phyloP scores from a whole-genome alignment of 1,140 invertebrate genomes.

The Forficula auricularia region DNA sequence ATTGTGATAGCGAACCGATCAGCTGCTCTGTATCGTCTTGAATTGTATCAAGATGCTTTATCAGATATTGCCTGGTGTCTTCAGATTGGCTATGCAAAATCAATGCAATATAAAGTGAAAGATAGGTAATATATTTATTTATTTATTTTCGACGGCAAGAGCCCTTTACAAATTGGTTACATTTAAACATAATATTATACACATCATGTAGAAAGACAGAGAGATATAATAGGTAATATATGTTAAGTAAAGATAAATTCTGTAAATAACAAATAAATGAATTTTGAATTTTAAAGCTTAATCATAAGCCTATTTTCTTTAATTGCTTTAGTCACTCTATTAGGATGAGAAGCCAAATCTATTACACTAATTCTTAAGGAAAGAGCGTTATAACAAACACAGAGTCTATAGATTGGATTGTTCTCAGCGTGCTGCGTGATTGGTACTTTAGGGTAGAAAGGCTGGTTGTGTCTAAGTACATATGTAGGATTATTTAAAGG shows the following conservation, averaged over 20 bases:
- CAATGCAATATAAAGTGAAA: conserved; percentile 55
- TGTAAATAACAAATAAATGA: background rate
- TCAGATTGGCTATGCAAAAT: conserved; percentile 48
- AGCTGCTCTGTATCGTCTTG: conserved; percentile 64
- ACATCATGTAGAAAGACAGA: background rate
- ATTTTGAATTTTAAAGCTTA: too few relatives aligned
- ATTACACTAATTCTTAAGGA: too few relatives aligned
- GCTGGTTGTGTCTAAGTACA: too few relatives aligned
- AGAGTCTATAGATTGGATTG: too few relatives aligned
- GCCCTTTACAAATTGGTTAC: background rate
- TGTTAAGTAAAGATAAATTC: background rate
- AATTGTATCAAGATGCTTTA: conserved; percentile 44
- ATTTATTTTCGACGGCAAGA: background rate
- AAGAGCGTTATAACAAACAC: too few relatives aligned
- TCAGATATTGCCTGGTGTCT: conserved; percentile 54
- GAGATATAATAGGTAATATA: background rate
- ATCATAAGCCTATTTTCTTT: too few relatives aligned
- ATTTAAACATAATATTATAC: background rate
- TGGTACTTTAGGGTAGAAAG: too few relatives aligned
- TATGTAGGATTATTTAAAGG: too few relatives aligned
- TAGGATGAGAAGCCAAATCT: too few relatives aligned
- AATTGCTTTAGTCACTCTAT: too few relatives aligned
- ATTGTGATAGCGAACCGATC: conserved; percentile 73
- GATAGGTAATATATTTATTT: conserved; percentile 34
- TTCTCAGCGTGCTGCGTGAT: too few relatives aligned